Evolutionary conservation across 2,797 vertebrate species (phyloP), one percentile per base, ranked within the genome.

Genomic region (Hephaestus fuliginosus): DNA sequence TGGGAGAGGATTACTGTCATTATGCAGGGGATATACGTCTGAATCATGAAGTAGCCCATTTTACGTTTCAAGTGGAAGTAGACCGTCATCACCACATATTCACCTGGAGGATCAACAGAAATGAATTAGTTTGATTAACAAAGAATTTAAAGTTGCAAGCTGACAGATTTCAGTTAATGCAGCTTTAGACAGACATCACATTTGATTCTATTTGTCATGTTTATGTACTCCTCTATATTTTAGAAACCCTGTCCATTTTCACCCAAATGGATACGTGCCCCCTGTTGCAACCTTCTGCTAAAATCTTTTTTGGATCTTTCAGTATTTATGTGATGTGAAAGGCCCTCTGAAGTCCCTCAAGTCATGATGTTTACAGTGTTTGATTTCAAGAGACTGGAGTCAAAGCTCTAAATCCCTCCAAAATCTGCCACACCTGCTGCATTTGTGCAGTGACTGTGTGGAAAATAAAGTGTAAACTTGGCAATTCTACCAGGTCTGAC

Each of bases 11-110:
- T 98, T 88, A 99, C 98, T 74, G 98, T 99, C 98, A 99, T 99
- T 91, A 99, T 99, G 94, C 98, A 99, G 36, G 98, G 98, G 88
- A 99, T 99, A 87, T 99, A 99, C 0, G 98, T 99, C 94, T 99
- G 98, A 91, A 99, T 99, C 97, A 99, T 98, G 94, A 99, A 99
- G 95, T 99, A 99, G 89, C 98, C 98, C 97, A 99, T 99, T 96
- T 99, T 99, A 78, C 98, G 93, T 95, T 97, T 96, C 90, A 99
- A 95, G 90, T 99, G 97, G 94, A 99, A 99, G 88, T 97, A 96
- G 87, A 99, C 98, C 1, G 98, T 98, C 98, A 99, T 99, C 91
- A 99, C 97, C 90, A 98, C 94, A 86, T 99, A 99, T 97, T 99
- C 98, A 95, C 98, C 98, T 99, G 90, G 43, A 80, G 80, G 75